Evolutionary conservation across 2,888 invertebrate species (phyloP).

Genomic region (Theretra japonica): DNA sequence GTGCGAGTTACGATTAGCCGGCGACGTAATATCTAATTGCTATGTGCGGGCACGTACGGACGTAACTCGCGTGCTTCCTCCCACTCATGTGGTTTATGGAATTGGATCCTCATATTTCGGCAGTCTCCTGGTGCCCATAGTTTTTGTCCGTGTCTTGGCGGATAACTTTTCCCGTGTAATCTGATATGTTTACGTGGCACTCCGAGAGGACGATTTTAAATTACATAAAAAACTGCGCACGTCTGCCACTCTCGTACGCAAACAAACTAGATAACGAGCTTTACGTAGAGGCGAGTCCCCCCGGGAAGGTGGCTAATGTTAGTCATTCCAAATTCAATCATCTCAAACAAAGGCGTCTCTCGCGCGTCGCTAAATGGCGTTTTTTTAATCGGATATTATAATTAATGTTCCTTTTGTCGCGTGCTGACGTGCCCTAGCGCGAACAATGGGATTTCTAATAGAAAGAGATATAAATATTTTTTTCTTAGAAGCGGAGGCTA

Average conservation of each 20-base stretch:
- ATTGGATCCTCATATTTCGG: constrained; percentile 84
- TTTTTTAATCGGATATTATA: constrained; percentile 86
- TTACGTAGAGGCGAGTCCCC: constrained; percentile 62
- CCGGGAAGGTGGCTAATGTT: constrained; percentile 72
- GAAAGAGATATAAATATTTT: constrained; percentile 82
- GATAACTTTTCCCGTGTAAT: constrained; percentile 70
- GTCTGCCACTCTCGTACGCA: constrained; percentile 49
- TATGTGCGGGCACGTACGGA: constrained; percentile 82
- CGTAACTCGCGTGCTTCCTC: constrained; percentile 82
- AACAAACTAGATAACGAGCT: constrained; percentile 56
- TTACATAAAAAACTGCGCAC: constrained; percentile 51
- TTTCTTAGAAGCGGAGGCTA: constrained; percentile 81
- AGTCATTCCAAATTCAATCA: constrained; percentile 82
- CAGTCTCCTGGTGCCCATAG: constrained; percentile 77
- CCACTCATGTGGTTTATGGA: constrained; percentile 83
- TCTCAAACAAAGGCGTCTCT: constrained; percentile 81
- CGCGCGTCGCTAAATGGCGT: constrained; percentile 82
- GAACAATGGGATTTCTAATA: constrained; percentile 84
- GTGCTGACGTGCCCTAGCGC: constrained; percentile 83
- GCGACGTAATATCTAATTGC: constrained; percentile 83
- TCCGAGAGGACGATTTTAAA: constrained; percentile 49
- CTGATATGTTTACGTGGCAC: constrained; percentile 68
- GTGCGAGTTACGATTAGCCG: constrained; percentile 83
- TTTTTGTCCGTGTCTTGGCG: constrained; percentile 71
- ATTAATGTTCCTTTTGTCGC: constrained; percentile 85